Base-by-base conservation (phyloP, 1,140 invertebrate genomes). In the Rhyacophila brunnea region DNA sequence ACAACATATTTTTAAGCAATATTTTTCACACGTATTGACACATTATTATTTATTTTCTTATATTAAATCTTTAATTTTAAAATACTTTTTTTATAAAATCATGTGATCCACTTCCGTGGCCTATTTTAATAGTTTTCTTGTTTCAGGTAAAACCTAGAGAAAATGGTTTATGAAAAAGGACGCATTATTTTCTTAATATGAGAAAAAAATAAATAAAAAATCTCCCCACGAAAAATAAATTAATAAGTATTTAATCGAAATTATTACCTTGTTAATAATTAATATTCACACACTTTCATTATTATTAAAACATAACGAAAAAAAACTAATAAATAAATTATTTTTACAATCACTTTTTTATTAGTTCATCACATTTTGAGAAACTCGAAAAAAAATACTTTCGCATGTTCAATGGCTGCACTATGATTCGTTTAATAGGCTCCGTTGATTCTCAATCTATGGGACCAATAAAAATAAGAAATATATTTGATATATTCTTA, bases 391-490 rank as follows among this genome's bases (percentile, higher is more conserved):
- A n/a, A n/a, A n/a, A n/a, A n/a, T n/a, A 52, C 38, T 40, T 32
- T 17, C 38, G 11, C 11, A 5, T 40, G 38, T 40, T n/a, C 3
- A 6, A 6, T 46, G n/a, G 17, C 1, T 53, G 20, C 38, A 43
- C 9, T 51, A n/a, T 20, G 34, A 28, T 35, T 47, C 36, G 17
- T 58, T 63, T 43, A 63, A 47, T 63, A 63, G 13, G 55, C 60
- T 36, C 61, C 62, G 62, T 49, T 60, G 57, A 64, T 55, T 54
- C 62, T 42, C 57, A 64, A 64, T 64, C 62, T 64, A 64, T 64
- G 46, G 53, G 52, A 63, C 61, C 61, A 55, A 63, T 58, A 63
- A 63, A 58, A 49, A 49, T 20, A 58, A 55, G 2, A 55, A 40
- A 36, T 46, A 44, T 35, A 19, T 17, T 50, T 51, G 14, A 38